Conservation (phyloP, 2,113 vertebrate species). For the Bubo blakistoni region DNA sequence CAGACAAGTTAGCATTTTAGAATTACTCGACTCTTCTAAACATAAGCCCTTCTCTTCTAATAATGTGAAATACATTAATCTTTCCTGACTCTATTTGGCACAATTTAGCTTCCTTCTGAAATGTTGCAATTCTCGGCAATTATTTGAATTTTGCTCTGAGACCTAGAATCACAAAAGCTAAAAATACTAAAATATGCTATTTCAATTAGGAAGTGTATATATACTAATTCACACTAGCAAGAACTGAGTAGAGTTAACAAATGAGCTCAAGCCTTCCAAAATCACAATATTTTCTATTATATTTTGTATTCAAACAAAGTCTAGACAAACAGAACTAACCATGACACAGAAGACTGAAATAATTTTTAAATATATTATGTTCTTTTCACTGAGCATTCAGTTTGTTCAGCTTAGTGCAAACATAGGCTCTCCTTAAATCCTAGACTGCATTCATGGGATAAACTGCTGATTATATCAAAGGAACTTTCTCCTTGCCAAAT, state of each 20-base stretch:
- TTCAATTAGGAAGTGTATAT: neutral
- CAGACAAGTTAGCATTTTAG: neutral
- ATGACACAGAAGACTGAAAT: neutral
- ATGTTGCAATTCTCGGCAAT: neutral
- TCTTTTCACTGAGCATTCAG: neutral
- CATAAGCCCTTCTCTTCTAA: neutral
- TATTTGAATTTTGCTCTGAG: neutral
- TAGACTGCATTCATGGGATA: neutral
- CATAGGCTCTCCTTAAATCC: neutral
- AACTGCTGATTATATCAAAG: neutral
- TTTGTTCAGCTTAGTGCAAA: neutral
- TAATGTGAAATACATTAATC: neutral
- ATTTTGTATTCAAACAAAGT: neutral
- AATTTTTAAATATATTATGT: neutral
- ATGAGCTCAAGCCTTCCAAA: neutral
- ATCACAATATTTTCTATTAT: neutral
- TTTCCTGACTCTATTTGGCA: neutral
- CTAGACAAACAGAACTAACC: neutral
- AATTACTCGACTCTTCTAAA: neutral
- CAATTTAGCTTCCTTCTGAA: neutral
- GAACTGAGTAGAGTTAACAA: neutral
- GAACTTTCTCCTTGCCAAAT: neutral
- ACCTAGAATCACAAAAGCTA: neutral
- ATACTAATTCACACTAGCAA: neutral
- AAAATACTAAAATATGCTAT: neutral